phyloP scores from a whole-genome alignment of 2,888 invertebrate species.

The Smittia aterrima region DNA sequence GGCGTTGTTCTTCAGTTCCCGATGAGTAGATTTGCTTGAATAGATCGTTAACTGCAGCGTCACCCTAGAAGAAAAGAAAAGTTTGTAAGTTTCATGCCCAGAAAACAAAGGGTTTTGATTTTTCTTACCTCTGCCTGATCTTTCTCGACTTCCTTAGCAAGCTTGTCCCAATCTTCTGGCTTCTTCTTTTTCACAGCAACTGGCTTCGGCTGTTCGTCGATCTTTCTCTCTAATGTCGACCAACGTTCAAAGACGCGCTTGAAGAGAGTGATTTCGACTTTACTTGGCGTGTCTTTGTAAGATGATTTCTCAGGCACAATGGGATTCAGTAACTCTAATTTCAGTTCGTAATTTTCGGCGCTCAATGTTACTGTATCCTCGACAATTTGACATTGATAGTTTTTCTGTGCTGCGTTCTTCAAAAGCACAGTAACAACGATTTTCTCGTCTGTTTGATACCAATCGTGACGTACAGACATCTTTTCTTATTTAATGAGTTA shows the following conservation, averaged over 20 bases:
- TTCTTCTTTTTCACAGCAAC: constrained; percentile 56
- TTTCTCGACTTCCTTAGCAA: constrained; percentile 78
- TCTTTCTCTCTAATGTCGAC: constrained; percentile 70
- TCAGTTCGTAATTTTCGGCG: constrained; percentile 60
- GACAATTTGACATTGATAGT: constrained; percentile 60
- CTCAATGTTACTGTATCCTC: constrained; percentile 47
- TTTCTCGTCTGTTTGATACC: constrained; percentile 79
- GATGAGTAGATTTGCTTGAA: constrained; percentile 93
- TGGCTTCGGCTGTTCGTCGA: constrained; percentile 46
- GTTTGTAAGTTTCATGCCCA: too few relatives aligned
- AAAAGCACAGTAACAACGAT: constrained; percentile 78
- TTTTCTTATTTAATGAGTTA: too few relatives aligned
- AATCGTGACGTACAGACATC: constrained; percentile 45
- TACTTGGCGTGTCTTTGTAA: constrained; percentile 69
- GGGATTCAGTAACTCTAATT: constrained; percentile 68
- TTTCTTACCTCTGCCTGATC: constrained; percentile 50
- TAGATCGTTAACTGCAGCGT: constrained; percentile 82
- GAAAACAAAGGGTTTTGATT: too few relatives aligned
- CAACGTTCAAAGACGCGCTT: constrained; percentile 79
- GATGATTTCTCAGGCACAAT: constrained; percentile 67
- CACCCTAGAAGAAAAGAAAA: too few relatives aligned
- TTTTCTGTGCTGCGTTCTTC: constrained; percentile 71
- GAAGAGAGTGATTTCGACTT: constrained; percentile 83
- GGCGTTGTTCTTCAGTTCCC: constrained; percentile 87
- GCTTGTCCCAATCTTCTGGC: constrained; percentile 85